Base-by-base conservation (phyloP, 2,113 vertebrate genomes). In the Cisticola juncidis region DNA sequence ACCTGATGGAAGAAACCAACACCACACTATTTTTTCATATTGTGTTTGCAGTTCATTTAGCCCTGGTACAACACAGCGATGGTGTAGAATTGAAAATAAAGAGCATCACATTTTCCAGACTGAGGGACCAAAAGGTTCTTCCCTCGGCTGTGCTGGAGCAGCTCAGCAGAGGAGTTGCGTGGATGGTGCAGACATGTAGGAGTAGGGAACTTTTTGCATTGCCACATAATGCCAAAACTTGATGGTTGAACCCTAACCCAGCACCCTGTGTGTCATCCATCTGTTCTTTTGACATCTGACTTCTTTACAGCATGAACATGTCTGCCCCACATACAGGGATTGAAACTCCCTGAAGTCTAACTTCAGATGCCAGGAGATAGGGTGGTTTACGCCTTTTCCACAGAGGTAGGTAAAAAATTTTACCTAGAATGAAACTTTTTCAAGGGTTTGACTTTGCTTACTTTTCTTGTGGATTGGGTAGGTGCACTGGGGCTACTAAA, bases 241-340 rank as follows among this genome's bases (percentile, higher is more conserved):
- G 78, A 81, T 1, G 1, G 69, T 20, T 91, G 78, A 91, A 82
- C 82, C 77, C 36, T 90, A 76, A 81, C 81, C 72, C 69, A 74
- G 69, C 51, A 64, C 38, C 36, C 57, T 12, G 25, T 89, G 81
- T 95, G 89, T 94, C 94, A 96, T 36, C 70, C 51, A 20, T 69
- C 88, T 74, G 57, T 81, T 85, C 93, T 74, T 84, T 79, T 92
- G 73, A 90, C 85, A 92, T 94, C 93, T 85, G 65, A 81, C 91
- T 89, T 91, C 71, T 92, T 95, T 84, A 91, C 81, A 87, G 25
- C 77, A 61, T 14, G 70, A 91, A 21, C 13, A 33, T 9, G 12
- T 81, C 57, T 89, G 91, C 91, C 94, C 89, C 86, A 89, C 91
- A 50, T 60, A 74, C 1, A 13, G 33, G 60, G 60, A 79, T 18